Conservation (phyloP, 1,140 invertebrate genomes). For the Drosophila carrolli region DNA sequence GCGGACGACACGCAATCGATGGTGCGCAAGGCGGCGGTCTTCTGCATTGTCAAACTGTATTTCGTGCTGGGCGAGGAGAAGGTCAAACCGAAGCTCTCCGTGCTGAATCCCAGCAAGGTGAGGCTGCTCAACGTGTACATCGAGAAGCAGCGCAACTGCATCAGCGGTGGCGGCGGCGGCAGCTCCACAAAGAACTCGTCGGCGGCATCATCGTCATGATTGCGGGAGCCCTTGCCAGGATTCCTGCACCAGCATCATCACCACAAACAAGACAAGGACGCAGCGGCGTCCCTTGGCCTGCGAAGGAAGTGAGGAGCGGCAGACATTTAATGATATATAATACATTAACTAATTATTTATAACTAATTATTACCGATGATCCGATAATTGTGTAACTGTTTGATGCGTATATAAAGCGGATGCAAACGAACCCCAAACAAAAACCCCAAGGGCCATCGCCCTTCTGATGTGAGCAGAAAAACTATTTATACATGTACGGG, state of each 20-base stretch:
- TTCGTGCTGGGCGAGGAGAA: slow-evolving; percentile 93
- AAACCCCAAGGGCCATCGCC: slow-evolving; percentile 18
- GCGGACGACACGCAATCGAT: slow-evolving; percentile 95
- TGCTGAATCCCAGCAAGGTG: slow-evolving; percentile 92
- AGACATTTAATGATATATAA: slow-evolving; percentile 60
- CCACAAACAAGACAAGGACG: slow-evolving; percentile 58
- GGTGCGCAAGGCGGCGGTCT: slow-evolving; percentile 96
- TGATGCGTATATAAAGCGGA: slow-evolving; percentile 45
- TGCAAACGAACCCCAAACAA: slow-evolving; percentile 15
- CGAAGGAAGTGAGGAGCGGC: slow-evolving; percentile 42
- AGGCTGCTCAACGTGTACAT: slow-evolving; percentile 79
- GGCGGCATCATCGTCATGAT: slow-evolving; percentile 82
- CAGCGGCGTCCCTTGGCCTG: slow-evolving; percentile 29
- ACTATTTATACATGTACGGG: slow-evolving; percentile 42
- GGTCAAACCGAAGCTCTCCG: slow-evolving; percentile 91
- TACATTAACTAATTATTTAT: slow-evolving; percentile 69
- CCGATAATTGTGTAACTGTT: slow-evolving; percentile 57
- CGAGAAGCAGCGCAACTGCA: slow-evolving; percentile 73
- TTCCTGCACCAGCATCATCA: slow-evolving; percentile 35
- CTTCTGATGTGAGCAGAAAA: slow-evolving; percentile 26
- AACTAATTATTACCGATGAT: slow-evolving; percentile 54
- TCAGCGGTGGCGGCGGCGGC: slow-evolving; percentile 51
- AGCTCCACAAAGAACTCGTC: slow-evolving; percentile 81
- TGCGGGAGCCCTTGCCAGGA: slow-evolving; percentile 40
- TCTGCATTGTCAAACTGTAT: slow-evolving; percentile 97